Evolutionary conservation across 2,888 invertebrate species (phyloP), one percentile per base, ranked within the genome.

Genomic region (Ametastegia equiseti): DNA sequence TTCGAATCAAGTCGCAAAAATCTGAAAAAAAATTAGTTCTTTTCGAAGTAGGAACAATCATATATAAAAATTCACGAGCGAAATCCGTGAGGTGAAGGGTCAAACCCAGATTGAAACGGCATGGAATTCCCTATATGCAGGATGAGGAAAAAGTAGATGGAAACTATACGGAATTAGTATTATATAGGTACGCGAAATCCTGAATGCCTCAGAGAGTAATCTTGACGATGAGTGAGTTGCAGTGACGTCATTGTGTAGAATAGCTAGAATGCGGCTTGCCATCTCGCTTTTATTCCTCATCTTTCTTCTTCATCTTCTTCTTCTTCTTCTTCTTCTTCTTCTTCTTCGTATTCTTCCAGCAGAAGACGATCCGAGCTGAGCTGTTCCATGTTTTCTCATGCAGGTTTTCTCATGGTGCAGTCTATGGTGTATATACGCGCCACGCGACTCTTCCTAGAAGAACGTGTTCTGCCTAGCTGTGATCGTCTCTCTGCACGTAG

Each of bases 401-500:
- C n/a, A n/a, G 60, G 60, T 60, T 60, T 60, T 60, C 60, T 27
- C 60, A 60, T 27, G 30, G 27, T 23, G n/a, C 2, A 2, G 6
- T 23, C 13, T 27, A n/a, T n/a, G n/a, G n/a, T n/a, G n/a, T 30
- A 60, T 30, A 60, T n/a, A n/a, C n/a, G n/a, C n/a, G n/a, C 54
- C 19, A 30, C 30, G 30, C 60, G 30, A 60, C 30, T 60, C 60
- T 60, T 60, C 60, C 60, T 60, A 60, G 60, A 60, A 60, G 60
- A 60, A 9, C 5, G 60, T 13, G 23, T 57, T 57, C 57, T 30
- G 60, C 60, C 60, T 60, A 27, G 23, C 60, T 23, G n/a, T n/a
- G n/a, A n/a, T n/a, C 60, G 60, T 30, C 27, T 60, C 27, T 60
- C 60, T 23, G 3, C 30, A 15, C 60, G 13, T 60, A 4, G 5